Conservation (phyloP, 2,888 invertebrate genomes). For the Priocnemis perturbator region DNA sequence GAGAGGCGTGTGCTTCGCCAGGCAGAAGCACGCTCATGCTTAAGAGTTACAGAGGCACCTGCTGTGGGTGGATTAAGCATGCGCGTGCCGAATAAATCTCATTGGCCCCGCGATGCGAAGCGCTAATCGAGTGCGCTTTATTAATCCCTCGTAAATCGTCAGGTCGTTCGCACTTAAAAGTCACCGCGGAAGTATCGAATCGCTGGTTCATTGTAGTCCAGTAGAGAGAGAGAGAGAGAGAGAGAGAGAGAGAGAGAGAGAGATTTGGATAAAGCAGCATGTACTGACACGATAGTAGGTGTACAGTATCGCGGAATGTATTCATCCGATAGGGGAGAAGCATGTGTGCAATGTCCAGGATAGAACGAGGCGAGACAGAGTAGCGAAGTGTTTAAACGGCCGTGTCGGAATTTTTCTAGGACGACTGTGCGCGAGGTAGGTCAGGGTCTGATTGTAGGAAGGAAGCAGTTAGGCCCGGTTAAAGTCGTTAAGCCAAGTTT, state of each 20-base stretch:
- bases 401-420: slow-evolving; percentile 53
- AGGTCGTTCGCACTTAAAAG: no score
- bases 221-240: slow-evolving; percentile 12
- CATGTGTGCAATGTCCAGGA: no score
- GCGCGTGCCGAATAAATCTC: background rate
- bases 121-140: slow-evolving; percentile 3
- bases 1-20: slow-evolving; percentile 9
- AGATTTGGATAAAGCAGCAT: no score
- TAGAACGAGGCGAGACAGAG: no score
- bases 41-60: slow-evolving; percentile 28
- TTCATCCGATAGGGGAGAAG: no score
- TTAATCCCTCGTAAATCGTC: background rate
- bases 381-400: no score
- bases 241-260: no score
- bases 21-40: slow-evolving; percentile 1
- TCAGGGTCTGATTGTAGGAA: slow-evolving; percentile 75
- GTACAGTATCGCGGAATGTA: no score
- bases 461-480: slow-evolving; percentile 76
- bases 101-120: background rate
- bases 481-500: slow-evolving; percentile 76
- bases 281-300: background rate
- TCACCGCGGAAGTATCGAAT: no score
- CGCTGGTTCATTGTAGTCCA: no score
- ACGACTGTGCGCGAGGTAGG: slow-evolving; percentile 61
- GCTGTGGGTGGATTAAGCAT: slow-evolving; percentile 24